Evolutionary conservation across 2,888 invertebrate genomes (phyloP), one percentile per base, ranked within the genome.

Genomic region (Idaea dimidiata): DNA sequence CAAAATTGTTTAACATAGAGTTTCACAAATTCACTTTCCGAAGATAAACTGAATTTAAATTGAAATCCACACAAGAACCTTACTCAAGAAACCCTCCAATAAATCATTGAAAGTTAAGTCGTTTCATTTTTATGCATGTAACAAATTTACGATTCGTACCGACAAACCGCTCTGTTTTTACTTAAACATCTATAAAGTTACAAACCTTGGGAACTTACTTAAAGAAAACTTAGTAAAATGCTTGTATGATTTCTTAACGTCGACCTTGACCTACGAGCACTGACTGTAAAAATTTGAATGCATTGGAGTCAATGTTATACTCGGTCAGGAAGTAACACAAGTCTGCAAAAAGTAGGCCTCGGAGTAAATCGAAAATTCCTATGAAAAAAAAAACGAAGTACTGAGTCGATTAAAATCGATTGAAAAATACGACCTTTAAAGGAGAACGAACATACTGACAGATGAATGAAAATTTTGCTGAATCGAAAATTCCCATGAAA

Each of bases 131-230:
- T 43, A 43, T 43, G 43, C 43, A 43, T 43, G 43, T 43, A 14
- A 43, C 43, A 43, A 43, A 43, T 43, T 43, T 43, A 43, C 43
- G 43, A 43, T 43, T 43, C 43, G 8, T 10, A 43, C 43, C 43
- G 43, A 43, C 43, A 43, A 43, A 43, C 43, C 43, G 43, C 43
- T 10, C 43, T 6, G 43, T 43, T 43, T 43, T 43, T 43, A 43
- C 43, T 43, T 43, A 43, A 43, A 43, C 43, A 43, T 43, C 43
- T 43, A 43, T 43, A 43, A 43, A 43, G 43, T 43, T 43, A 43
- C 43, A 43, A 10, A 3, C 43, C 14, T 43, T 43, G 43, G 43
- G 43, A 43, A 43, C 43, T 43, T 43, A 43, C 43, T 43, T 43
- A 43, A 14, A 43, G 43, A 56, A 59, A 56, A 43, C 8, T 14